Evolutionary conservation across 2,888 invertebrate genomes (phyloP), one percentile per base, ranked within the genome.

Genomic region (Idaea straminata): DNA sequence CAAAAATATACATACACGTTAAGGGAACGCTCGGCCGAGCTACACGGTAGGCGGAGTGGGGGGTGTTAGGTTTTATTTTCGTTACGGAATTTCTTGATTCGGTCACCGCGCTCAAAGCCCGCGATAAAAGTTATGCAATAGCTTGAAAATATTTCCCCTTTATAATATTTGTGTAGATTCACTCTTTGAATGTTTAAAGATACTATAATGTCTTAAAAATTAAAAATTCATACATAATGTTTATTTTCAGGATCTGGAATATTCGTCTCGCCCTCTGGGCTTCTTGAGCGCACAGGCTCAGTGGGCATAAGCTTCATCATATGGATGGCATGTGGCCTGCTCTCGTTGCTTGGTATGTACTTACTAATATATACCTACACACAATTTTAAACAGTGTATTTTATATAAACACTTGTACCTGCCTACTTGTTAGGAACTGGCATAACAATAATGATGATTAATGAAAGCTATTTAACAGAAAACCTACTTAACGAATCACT

Each of bases 221-320:
- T n/a, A n/a, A n/a, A n/a, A n/a, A n/a, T n/a, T n/a, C n/a, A n/a
- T n/a, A n/a, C n/a, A n/a, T 15, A 35, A 57, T 60, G 69, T 59
- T 74, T 75, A 71, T 87, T 91, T 71, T 15, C 88, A 98, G 98
- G 98, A 86, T 99, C 98, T 91, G 99, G 99, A 94, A 98, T 99
- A 91, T 99, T 99, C 95, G 98, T 99, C 92, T 98, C 98, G 93
- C 98, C 99, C 89, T 97, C 98, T 92, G 98, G 98, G 92, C 96
- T 99, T 86, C 94, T 99, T 88, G 95, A 96, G 92, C 95, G 97
- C 91, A 97, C 97, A 82, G 97, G 97, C 89, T 99, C 98, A 87
- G 97, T 98, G 90, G 98, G 98, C 91, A 95, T 98, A 92, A 97
- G 98, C 94, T 96, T 99, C 93, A 94, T 98, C 86, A 96, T 98